Evolutionary conservation across 2,113 vertebrate genomes (phyloP).

Genomic region (Ivindomyrus marchei): DNA sequence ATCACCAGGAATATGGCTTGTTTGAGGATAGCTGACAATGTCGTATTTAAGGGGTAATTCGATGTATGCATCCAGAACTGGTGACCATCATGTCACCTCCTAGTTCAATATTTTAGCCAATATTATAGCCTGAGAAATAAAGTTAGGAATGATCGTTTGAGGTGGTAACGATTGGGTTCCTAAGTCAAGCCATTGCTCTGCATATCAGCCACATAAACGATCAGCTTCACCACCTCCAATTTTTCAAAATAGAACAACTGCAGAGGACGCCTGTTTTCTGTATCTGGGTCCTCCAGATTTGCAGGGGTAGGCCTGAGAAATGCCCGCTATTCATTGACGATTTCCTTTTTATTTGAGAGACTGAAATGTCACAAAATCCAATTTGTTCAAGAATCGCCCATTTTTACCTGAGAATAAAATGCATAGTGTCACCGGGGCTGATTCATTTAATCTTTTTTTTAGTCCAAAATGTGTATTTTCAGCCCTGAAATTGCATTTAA

Average conservation of each 20-base stretch:
- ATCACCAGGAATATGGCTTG: background rate
- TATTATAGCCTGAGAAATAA: background rate
- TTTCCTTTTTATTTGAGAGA: background rate
- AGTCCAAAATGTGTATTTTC: background rate
- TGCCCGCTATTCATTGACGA: background rate
- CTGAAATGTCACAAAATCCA: slow-evolving; percentile 8
- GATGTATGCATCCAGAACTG: background rate
- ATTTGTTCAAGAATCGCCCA: background rate
- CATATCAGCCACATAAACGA: background rate
- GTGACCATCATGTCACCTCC: background rate
- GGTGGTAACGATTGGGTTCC: background rate
- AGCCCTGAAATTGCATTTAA: background rate
- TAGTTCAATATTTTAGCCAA: background rate
- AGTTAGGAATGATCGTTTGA: background rate
- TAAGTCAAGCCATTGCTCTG: background rate
- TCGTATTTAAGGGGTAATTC: background rate
- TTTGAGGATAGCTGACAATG: background rate
- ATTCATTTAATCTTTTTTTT: background rate
- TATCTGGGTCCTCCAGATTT: background rate
- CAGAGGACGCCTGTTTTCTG: background rate
- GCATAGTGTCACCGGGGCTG: background rate
- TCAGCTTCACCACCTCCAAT: background rate
- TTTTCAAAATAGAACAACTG: background rate
- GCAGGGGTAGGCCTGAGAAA: background rate
- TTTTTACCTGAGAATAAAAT: background rate